These are phyloP conservation scores for Xyrichtys novacula DNA, from an alignment of 2,797 vertebrate genomes.

Conservation along the genomic window DNA sequence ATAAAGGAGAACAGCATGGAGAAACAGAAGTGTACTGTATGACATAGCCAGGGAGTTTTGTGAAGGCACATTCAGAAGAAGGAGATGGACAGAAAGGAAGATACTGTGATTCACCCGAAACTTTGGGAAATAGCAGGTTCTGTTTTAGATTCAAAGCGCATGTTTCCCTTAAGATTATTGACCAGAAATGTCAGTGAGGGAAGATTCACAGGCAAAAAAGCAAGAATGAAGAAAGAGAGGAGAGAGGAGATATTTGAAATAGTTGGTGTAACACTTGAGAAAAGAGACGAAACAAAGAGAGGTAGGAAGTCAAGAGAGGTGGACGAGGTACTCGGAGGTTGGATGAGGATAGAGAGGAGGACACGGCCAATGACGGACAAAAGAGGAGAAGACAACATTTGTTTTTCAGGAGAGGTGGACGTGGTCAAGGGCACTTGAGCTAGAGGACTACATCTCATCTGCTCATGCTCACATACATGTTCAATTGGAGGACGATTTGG, in stretches of 20 bases:
- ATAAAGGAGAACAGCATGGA: slow-evolving; percentile 28
- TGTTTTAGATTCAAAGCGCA: slow-evolving; percentile 78
- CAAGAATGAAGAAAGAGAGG: neutral
- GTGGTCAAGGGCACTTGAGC: slow-evolving; percentile 39
- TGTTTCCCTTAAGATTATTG: slow-evolving; percentile 78
- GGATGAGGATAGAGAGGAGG: slow-evolving; percentile 19
- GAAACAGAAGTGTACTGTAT: slow-evolving; percentile 47
- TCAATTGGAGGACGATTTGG: slow-evolving; percentile 30
- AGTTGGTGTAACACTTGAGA: slow-evolving; percentile 19
- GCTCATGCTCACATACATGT: slow-evolving; percentile 28
- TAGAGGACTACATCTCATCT: slow-evolving; percentile 26
- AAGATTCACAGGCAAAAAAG: slow-evolving; percentile 42
- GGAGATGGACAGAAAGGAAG: slow-evolving; percentile 33
- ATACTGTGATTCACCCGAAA: slow-evolving; percentile 35
- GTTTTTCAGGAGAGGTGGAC: slow-evolving; percentile 33
- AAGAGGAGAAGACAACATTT: slow-evolving; percentile 30
- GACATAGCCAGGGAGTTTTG: slow-evolving; percentile 24
- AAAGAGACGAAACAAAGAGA: slow-evolving; percentile 3
- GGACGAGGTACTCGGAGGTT: slow-evolving; percentile 19
- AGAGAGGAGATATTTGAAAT: neutral
- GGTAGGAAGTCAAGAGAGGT: neutral
- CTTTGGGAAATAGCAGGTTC: slow-evolving; percentile 47
- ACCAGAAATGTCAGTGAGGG: slow-evolving; percentile 76
- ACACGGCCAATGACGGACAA: neutral
- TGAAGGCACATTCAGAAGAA: slow-evolving; percentile 25